Evolutionary conservation across 1,140 invertebrate genomes (phyloP).

Genomic region (Lanistes nyassanus): DNA sequence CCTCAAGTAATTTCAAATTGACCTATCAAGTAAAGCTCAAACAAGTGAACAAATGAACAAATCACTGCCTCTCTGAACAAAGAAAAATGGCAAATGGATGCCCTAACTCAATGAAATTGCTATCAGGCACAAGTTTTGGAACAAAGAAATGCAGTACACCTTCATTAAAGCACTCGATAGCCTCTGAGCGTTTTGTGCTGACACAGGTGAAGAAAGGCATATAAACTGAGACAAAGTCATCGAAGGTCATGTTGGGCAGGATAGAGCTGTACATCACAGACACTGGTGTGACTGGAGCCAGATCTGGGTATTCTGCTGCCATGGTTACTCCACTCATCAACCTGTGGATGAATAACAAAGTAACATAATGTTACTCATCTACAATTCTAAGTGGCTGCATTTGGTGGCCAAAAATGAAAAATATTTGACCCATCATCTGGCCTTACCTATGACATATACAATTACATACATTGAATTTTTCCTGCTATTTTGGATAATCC

Average conservation of each 20-base stretch:
- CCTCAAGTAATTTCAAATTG: no score
- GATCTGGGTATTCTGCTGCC: conserved; percentile 36
- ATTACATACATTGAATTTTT: no score
- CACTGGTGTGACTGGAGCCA: conserved; percentile 25
- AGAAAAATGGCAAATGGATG: background rate
- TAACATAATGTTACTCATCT: no score
- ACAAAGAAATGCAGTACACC: conserved; percentile 21
- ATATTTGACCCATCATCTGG: no score
- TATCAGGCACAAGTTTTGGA: background rate
- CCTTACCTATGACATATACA: no score
- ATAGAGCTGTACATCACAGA: conserved; percentile 41
- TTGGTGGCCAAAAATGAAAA: no score
- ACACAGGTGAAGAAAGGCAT: conserved; percentile 37
- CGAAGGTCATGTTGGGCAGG: conserved; percentile 21
- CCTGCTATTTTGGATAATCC: no score
- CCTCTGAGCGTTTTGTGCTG: conserved; percentile 25
- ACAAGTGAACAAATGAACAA: no score
- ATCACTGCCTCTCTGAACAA: no score
- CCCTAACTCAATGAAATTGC: background rate
- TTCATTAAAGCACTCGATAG: conserved; percentile 21
- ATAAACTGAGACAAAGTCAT: background rate
- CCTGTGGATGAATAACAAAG: no score
- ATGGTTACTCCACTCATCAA: conserved; percentile 35
- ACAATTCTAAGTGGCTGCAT: no score
- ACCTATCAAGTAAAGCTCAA: no score